Conservation (phyloP, 1,140 invertebrate species). For the Spodoptera frugiperda region DNA sequence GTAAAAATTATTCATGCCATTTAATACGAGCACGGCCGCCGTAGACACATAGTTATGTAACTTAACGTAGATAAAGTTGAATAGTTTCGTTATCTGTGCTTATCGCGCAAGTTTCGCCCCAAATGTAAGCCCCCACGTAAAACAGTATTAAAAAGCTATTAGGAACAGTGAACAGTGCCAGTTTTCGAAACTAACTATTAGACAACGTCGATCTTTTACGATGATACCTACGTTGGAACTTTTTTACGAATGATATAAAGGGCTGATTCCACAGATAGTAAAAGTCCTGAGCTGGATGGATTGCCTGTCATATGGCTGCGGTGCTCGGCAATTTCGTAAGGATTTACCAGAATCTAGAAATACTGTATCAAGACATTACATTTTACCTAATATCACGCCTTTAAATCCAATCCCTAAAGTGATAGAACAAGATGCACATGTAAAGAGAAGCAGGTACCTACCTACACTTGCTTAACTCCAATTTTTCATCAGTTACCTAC, state of each 20-base stretch:
- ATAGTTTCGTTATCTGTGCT: conserved; percentile 69
- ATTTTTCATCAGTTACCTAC: too few relatives aligned
- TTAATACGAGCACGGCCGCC: neutral
- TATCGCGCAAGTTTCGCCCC: conserved; percentile 54
- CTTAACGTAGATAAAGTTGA: conserved; percentile 40
- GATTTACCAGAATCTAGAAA: too few relatives aligned
- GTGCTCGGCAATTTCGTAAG: too few relatives aligned
- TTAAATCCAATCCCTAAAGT: too few relatives aligned
- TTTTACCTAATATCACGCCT: too few relatives aligned
- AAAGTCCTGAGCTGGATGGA: too few relatives aligned
- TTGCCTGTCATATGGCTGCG: too few relatives aligned
- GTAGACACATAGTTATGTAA: conserved; percentile 25
- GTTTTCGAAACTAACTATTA: conserved; percentile 14
- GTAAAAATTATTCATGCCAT: conserved; percentile 6
- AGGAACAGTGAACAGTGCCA: conserved; percentile 43
- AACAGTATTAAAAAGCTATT: conserved; percentile 76
- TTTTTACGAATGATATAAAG: neutral
- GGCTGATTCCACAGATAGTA: too few relatives aligned
- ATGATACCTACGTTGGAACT: neutral
- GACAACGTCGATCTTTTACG: neutral
- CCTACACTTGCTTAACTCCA: too few relatives aligned
- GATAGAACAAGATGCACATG: too few relatives aligned
- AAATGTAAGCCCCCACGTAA: conserved; percentile 27
- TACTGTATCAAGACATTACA: too few relatives aligned
- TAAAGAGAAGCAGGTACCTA: too few relatives aligned